Evolutionary conservation across 2,113 vertebrate species (phyloP), one percentile per base, ranked within the genome.

Genomic region (Thalassoma bifasciatum): DNA sequence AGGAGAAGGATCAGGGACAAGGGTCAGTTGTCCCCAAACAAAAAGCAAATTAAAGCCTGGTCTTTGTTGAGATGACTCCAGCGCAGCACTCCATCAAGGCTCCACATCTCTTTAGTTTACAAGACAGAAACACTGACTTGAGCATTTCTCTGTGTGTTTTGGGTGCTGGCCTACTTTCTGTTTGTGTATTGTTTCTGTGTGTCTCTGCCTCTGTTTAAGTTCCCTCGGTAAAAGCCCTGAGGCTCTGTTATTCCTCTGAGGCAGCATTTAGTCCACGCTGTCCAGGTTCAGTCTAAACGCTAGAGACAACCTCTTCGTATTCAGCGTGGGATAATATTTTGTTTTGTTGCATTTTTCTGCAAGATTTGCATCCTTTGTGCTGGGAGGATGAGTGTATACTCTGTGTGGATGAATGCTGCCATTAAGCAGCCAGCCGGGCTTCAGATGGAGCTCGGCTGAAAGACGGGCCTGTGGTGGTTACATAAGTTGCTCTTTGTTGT

Each of bases 401-500:
- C 52, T 63, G 51, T 81, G 65, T 1, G 21, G 34, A 72, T 86
- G 79, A 87, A 87, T 82, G 85, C 59, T 56, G 46, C 66, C 72
- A 71, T 83, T 86, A 82, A 79, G 73, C 75, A 66, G 75, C 57
- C 46, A 54, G 75, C 61, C n/a, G 66, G 51, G 46, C 64, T 77
- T 76, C 70, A 50, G 77, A 77, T 57, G 63, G 68, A 60, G 23
- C 58, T 8, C 4, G 54, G 67, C 67, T 90, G 84, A 90, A 84
- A 85, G 82, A 63, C 68, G 7, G 75, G 77, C 67, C 65, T 87
- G 86, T 82, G 77, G 62, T 42, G 84, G 79, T 90, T 88, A 83
- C 86, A 81, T 90, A 92, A 91, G 79, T 83, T 19, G 5, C 70
- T 49, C 77, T 85, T 81, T 87, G 87, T 85, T 30, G 47, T 74